phyloP scores from a whole-genome alignment of 2,113 vertebrate species.

The Glareola pratincola region DNA sequence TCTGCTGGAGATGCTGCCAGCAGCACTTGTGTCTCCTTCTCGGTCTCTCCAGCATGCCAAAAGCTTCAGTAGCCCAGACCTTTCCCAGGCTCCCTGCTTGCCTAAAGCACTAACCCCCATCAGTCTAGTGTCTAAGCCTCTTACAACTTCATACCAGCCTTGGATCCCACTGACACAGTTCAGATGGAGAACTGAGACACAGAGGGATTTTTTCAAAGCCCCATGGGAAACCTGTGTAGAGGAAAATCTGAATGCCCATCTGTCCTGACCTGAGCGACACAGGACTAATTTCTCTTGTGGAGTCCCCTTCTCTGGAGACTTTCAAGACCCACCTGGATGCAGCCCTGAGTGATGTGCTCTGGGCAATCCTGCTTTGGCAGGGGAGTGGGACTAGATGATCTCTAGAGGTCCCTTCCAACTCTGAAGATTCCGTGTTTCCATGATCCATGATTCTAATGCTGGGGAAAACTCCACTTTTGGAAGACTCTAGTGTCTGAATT shows the following conservation, averaged over 20 bases:
- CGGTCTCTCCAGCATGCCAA: not conserved
- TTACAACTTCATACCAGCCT: not conserved
- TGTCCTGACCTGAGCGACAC: no score
- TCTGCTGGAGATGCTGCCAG: not conserved
- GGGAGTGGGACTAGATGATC: no score
- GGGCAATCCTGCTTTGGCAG: no score
- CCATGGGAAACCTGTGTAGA: not conserved
- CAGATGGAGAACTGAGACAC: not conserved
- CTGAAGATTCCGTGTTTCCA: no score
- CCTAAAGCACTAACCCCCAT: not conserved
- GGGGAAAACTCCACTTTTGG: no score
- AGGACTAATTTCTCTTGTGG: no score
- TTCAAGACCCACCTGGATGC: no score
- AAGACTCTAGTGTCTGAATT: no score
- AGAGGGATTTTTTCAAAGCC: not conserved
- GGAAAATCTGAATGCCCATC: not conserved
- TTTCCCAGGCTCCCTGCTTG: not conserved
- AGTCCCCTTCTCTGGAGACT: no score
- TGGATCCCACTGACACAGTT: accelerated
- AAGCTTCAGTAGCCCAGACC: not conserved
- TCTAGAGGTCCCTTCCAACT: no score
- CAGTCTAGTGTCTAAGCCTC: not conserved
- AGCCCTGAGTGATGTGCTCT: no score
- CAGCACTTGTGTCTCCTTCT: not conserved
- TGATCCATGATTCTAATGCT: no score